Evolutionary conservation across 2,888 invertebrate species (phyloP).

Genomic region (Acanthopleura granulata): DNA sequence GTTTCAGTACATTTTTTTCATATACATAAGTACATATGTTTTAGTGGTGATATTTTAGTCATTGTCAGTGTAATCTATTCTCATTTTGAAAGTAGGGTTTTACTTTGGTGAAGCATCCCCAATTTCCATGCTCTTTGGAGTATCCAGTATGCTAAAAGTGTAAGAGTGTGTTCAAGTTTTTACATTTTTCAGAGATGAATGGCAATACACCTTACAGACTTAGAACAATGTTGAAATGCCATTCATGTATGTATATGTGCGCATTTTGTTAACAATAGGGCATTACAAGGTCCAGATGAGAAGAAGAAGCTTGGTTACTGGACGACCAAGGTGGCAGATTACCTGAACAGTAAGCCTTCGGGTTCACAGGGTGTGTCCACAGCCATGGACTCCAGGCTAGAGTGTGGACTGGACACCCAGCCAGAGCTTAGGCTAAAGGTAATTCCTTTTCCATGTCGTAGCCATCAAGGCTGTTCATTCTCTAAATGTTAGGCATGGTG

Average conservation of each 20-base stretch:
- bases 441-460: conserved; percentile 6
- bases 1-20: too few relatives aligned
- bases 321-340: conserved; percentile 41
- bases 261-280: neutral
- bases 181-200: too few relatives aligned
- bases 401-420: conserved; percentile 82
- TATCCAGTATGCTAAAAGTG: too few relatives aligned
- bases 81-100: too few relatives aligned
- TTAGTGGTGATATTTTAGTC: too few relatives aligned
- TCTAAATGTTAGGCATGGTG: neutral
- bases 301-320: conserved; percentile 40
- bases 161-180: too few relatives aligned
- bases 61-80: too few relatives aligned
- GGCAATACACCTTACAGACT: too few relatives aligned
- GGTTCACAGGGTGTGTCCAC: conserved; percentile 69
- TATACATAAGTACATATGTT: too few relatives aligned
- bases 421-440: conserved; percentile 81
- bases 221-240: neutral
- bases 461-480: neutral
- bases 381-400: conserved; percentile 83
- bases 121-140: too few relatives aligned
- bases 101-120: too few relatives aligned
- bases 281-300: conserved; percentile 25
- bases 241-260: neutral
- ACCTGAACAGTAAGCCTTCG: conserved; percentile 29